Base-by-base conservation (phyloP, 2,113 vertebrate genomes). In the Rissa tridactyla region DNA sequence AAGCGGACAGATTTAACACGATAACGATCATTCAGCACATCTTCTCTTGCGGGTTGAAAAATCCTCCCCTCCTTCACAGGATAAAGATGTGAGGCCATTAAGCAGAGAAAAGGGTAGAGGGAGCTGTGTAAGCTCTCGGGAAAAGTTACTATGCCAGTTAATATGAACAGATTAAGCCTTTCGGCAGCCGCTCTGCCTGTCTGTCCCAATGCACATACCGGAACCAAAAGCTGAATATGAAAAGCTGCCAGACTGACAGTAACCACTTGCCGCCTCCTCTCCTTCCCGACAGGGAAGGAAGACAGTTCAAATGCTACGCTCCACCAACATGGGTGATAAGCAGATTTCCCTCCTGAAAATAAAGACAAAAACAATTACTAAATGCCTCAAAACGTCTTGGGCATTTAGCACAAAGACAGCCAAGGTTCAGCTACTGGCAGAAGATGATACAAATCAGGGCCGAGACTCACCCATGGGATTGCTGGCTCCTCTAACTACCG, bases 1-100 rank as follows among this genome's bases (percentile, higher is more conserved):
- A 40, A 86, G 54, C 1, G 0, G 3, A 44, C 5, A 14, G 79
- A 36, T 54, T 77, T 4, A 80, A 42, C 2, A 1, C 0, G 0
- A 4, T 23, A 73, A 78, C 0, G 0, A 70, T 32, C 21, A 9
- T 5, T 51, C 70, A 34, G 38, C 57, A 30, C 58, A 27, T 21
- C 60, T 6, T 65, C 68, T 69, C 72, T 58, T 5, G 25, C 0
- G 22, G 18, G 75, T 1, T 86, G 49, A 57, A 57, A 82, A 83
- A 9, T 26, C 64, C 64, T 66, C 22, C 36, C 25, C 30, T 73
- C 58, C 64, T 54, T 46, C 13, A 36, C 3, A 5, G 83, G 64
- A 44, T 44, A 16, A 73, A 69, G 79, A 66, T 2, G 22, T 17
- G 88, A 92, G 79, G 62, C 66, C n/a, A 23, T 23, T 20, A 18